Evolutionary conservation across 2,113 vertebrate genomes (phyloP).

Genomic region (Brachyhypopomus occidentalis): DNA sequence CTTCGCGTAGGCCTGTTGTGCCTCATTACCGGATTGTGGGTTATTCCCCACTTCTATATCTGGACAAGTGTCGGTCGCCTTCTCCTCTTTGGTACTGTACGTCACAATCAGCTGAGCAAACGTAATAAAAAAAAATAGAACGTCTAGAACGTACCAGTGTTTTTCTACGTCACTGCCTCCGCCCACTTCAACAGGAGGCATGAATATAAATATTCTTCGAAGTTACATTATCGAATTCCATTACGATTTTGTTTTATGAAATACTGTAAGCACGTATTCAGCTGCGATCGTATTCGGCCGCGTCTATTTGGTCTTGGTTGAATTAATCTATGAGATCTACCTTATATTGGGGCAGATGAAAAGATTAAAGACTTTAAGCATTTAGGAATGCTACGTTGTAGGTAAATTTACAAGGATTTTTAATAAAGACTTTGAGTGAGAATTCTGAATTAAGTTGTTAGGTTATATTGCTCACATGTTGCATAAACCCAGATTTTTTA

Average conservation of each 20-base stretch:
- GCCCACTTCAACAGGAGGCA: conserved; percentile 51
- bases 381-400: no score
- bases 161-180: conserved; percentile 43
- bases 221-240: no score
- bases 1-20: not conserved
- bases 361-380: no score
- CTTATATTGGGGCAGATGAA: no score
- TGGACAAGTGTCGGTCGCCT: conserved; percentile 28
- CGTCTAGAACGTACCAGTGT: conserved; percentile 68
- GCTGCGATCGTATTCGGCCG: no score
- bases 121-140: conserved; percentile 49
- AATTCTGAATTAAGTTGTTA: no score
- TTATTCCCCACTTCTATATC: conserved; percentile 40
- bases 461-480: no score
- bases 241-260: not conserved
- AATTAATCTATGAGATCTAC: not conserved
- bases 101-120: conserved; percentile 68
- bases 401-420: no score
- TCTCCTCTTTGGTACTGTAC: conserved; percentile 46
- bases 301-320: not conserved
- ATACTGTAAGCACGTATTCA: not conserved
- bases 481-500: no score
- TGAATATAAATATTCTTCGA: no score
- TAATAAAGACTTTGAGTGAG: no score
- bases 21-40: conserved; percentile 29